A percentile compares a stretch with the other conserved stretches of the same genome.
These are phyloP conservation scores for Coecobrya sp. DNA, from an alignment of 2,888 invertebrate species.

Conservation along the genomic window DNA sequence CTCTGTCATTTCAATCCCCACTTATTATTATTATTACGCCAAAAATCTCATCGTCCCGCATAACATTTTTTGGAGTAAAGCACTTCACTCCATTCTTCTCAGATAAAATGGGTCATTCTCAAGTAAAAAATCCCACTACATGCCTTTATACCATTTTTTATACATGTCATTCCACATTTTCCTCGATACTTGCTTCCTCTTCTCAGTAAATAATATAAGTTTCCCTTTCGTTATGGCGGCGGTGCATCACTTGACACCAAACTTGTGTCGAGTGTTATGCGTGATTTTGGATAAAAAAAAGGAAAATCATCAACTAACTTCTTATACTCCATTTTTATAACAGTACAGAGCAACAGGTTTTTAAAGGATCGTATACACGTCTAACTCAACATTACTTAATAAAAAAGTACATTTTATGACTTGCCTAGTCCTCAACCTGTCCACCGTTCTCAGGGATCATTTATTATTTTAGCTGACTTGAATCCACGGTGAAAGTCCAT, in stretches of 20 bases:
- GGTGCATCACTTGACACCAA: slow-evolving; percentile 21
- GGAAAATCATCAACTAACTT: not conserved
- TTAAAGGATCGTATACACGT: not conserved
- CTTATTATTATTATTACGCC: slow-evolving; percentile 16
- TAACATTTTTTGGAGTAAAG: not conserved
- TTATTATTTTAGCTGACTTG: no score
- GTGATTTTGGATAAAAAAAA: not conserved
- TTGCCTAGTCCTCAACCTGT: no score
- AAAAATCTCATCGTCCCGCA: not conserved
- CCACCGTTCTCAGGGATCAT: no score
- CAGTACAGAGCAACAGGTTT: not conserved
- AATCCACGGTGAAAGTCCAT: no score
- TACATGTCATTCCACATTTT: not conserved
- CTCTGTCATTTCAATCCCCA: not conserved
- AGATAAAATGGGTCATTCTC: not conserved
- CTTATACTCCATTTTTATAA: not conserved
- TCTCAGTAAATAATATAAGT: not conserved
- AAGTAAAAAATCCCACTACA: not conserved
- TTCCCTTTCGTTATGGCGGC: not conserved
- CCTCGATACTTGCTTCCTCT: not conserved
- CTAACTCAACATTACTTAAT: not conserved
- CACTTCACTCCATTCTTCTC: not conserved
- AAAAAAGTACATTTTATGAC: no score
- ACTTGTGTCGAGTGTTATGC: slow-evolving; percentile 5
- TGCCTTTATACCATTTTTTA: not conserved